phyloP scores from a whole-genome alignment of 1,140 invertebrate species.

The Chrysoperla carnea region DNA sequence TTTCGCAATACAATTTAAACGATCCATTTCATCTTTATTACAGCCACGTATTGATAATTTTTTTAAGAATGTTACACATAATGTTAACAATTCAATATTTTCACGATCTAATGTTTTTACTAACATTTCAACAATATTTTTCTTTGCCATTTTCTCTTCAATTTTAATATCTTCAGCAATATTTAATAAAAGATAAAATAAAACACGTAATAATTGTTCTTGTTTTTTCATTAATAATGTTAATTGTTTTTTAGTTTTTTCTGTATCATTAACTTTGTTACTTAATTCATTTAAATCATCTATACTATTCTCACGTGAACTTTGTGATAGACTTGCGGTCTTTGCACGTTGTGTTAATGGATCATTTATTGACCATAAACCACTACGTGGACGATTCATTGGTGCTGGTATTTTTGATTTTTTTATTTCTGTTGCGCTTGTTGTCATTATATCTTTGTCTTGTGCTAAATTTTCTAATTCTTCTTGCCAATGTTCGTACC shows the following conservation, averaged over 20 bases:
- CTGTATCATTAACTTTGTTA: not conserved
- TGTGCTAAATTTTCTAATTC: conserved; percentile 49
- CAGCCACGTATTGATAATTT: conserved; percentile 88
- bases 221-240: conserved; percentile 51
- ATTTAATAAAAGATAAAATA: conserved; percentile 84
- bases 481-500: conserved; percentile 85
- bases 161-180: conserved; percentile 88
- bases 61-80: conserved; percentile 88
- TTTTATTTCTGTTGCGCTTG: conserved; percentile 11
- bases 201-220: conserved; percentile 74
- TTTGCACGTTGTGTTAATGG: conserved; percentile 30
- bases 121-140: conserved; percentile 77
- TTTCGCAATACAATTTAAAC: conserved; percentile 55
- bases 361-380: conserved; percentile 27
- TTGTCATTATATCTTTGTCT: not conserved
- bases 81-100: conserved; percentile 71
- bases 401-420: conserved; percentile 40
- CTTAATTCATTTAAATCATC: not conserved
- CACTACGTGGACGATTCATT: conserved; percentile 35
- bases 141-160: conserved; percentile 94
- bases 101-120: conserved; percentile 73
- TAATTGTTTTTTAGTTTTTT: conserved; percentile 17
- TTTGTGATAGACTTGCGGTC: not conserved
- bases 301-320: not conserved
- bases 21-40: conserved; percentile 84